Percentiles rank a stretch among this genome's conserved stretches.
These are phyloP conservation scores for Uloborus diversus DNA, from an alignment of 1,140 invertebrate species.

Conservation along the genomic window DNA sequence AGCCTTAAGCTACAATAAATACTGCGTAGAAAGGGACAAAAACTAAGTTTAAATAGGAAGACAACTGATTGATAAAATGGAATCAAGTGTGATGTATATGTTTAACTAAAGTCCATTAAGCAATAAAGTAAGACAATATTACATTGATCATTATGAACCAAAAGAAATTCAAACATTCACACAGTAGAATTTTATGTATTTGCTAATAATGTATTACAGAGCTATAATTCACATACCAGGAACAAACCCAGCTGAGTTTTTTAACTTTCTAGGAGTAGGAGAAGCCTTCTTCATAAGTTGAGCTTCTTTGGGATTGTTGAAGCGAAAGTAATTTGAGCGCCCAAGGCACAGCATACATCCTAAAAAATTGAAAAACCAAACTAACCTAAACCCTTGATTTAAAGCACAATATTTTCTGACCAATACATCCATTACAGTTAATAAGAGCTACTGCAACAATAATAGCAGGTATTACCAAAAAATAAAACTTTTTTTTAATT, in stretches of 20 bases:
- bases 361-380: constrained; percentile 63
- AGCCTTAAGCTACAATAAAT: too few relatives aligned
- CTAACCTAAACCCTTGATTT: neutral
- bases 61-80: too few relatives aligned
- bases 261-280: constrained; percentile 72
- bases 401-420: neutral
- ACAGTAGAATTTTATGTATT: neutral
- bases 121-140: too few relatives aligned
- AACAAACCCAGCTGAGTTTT: constrained; percentile 73
- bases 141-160: too few relatives aligned
- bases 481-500: neutral
- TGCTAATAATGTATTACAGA: neutral
- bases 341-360: constrained; percentile 88
- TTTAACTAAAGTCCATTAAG: too few relatives aligned
- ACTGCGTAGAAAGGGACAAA: too few relatives aligned
- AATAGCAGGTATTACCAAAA: neutral
- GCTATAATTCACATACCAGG: constrained; percentile 62
- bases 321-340: constrained; percentile 85
- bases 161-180: neutral
- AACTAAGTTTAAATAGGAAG: too few relatives aligned
- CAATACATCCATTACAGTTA: neutral
- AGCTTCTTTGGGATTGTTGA: constrained; percentile 89
- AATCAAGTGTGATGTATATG: too few relatives aligned
- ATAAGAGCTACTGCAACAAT: neutral
- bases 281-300: constrained; percentile 78